Evolutionary conservation across 2,113 vertebrate species (phyloP).

Genomic region (Hiodon tergisus): DNA sequence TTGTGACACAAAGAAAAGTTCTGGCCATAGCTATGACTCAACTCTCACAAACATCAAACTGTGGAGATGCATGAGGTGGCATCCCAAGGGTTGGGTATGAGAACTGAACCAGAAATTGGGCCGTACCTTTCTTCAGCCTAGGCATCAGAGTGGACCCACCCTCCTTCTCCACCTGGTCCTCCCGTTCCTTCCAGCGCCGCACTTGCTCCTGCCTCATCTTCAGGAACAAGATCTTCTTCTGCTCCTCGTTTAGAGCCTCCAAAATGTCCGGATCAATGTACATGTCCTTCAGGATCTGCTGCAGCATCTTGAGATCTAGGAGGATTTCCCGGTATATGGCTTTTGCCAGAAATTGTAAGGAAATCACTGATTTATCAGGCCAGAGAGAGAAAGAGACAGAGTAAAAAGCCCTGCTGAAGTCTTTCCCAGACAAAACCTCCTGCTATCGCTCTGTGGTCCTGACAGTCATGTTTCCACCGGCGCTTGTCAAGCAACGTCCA

Average conservation of each 20-base stretch:
- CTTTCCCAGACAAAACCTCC: neutral
- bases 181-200: slow-evolving; percentile 64
- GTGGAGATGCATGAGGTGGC: neutral
- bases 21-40: too few species aligned
- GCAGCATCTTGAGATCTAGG: slow-evolving; percentile 56
- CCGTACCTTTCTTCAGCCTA: slow-evolving; percentile 58
- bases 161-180: slow-evolving; percentile 59
- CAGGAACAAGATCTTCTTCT: slow-evolving; percentile 70
- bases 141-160: slow-evolving; percentile 33
- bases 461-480: neutral
- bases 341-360: neutral
- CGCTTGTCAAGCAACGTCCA: neutral
- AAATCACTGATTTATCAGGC: too few species aligned
- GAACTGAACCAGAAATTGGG: too few species aligned
- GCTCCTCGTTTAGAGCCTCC: slow-evolving; percentile 65
- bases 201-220: slow-evolving; percentile 75
- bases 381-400: neutral
- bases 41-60: neutral
- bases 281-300: slow-evolving; percentile 74
- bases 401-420: neutral
- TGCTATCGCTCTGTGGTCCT: neutral
- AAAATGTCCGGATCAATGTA: slow-evolving; percentile 70
- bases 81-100: neutral
- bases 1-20: too few species aligned
- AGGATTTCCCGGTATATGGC: neutral